These are phyloP conservation scores for Aspidoscelis tigris DNA, from an alignment of 2,113 vertebrate species.

Conservation along the genomic window DNA sequence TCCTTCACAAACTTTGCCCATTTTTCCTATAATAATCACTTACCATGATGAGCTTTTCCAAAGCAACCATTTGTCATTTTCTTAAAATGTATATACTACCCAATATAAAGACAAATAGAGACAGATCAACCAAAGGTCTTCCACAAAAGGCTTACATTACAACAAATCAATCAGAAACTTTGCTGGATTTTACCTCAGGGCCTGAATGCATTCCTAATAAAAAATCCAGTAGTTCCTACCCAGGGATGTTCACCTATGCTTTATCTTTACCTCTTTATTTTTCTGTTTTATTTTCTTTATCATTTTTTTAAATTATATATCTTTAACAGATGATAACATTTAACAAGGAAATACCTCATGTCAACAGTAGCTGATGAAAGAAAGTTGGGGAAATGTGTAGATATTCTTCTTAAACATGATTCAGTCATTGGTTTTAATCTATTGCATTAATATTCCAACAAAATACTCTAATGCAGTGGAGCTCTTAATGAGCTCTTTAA, in stretches of 20 bases:
- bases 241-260: neutral
- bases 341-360: neutral
- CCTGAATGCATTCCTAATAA: slow-evolving; percentile 49
- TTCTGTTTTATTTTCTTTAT: neutral
- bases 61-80: slow-evolving; percentile 81
- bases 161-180: slow-evolving; percentile 75
- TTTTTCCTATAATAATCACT: slow-evolving; percentile 81
- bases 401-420: neutral
- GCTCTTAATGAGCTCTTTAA: neutral
- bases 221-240: neutral
- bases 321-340: neutral
- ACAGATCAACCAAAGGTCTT: slow-evolving; percentile 65
- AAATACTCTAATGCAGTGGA: neutral
- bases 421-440: neutral
- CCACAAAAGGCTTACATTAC: slow-evolving; percentile 70
- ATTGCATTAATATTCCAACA: neutral
- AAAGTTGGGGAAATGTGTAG: neutral
- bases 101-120: slow-evolving; percentile 78
- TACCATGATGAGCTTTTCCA: slow-evolving; percentile 84
- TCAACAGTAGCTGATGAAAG: neutral
- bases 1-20: slow-evolving; percentile 75
- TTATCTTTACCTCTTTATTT: too few species aligned
- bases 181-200: slow-evolving; percentile 76
- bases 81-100: slow-evolving; percentile 82
- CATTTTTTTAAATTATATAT: neutral